Evolutionary conservation across 1,140 invertebrate species (phyloP).

Genomic region (Latrodectus geometricus): DNA sequence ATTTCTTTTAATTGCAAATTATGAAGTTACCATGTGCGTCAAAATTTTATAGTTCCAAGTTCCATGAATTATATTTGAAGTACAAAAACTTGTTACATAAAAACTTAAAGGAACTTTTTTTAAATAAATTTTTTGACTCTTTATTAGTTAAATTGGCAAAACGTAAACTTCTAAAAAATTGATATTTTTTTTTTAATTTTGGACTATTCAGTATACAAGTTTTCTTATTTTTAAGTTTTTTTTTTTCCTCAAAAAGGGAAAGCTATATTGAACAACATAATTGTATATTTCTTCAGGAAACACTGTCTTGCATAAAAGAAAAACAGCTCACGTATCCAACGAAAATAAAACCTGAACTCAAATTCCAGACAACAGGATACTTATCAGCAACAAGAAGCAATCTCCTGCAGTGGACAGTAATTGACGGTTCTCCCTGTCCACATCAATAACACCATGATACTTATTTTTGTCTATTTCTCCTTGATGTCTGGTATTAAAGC

Average conservation of each 20-base stretch:
- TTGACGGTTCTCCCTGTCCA: conserved; percentile 10
- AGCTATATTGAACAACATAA: background rate
- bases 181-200: background rate
- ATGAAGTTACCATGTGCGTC: too few species aligned
- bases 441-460: conserved; percentile 7
- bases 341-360: background rate
- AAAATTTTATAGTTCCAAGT: too few species aligned
- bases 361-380: conserved; percentile 13
- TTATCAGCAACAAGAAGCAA: conserved; percentile 9
- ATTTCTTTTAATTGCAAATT: too few species aligned
- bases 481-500: conserved; percentile 23
- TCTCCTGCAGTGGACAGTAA: conserved; percentile 38
- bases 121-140: too few species aligned
- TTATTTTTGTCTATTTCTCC: conserved; percentile 19
- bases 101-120: too few species aligned
- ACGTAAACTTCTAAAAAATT: too few species aligned
- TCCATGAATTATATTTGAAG: too few species aligned
- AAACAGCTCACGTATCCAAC: background rate
- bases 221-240: background rate
- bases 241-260: background rate
- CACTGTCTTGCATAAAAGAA: background rate
- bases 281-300: background rate
- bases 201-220: background rate
- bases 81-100: too few species aligned
- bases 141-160: too few species aligned